phyloP scores from a whole-genome alignment of 2,888 invertebrate genomes.

The Ectropis crepuscularia region DNA sequence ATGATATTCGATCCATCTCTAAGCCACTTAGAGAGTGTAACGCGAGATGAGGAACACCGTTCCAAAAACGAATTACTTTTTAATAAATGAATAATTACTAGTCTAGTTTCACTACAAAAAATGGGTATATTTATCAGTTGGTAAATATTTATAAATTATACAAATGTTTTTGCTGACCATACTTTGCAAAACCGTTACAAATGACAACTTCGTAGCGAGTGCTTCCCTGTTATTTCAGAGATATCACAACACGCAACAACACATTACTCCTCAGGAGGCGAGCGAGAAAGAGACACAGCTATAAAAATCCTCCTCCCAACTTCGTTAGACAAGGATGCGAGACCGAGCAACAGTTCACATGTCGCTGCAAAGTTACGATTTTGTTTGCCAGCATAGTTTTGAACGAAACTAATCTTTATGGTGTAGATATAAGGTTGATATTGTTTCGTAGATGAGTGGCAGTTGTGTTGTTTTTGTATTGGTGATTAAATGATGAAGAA shows the following conservation, averaged over 20 bases:
- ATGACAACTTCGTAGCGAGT: constrained; percentile 84
- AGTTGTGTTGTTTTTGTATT: constrained; percentile 55
- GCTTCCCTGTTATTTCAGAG: constrained; percentile 85
- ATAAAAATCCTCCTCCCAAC: constrained; percentile 67
- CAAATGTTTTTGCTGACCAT: constrained; percentile 59
- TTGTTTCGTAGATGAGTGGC: constrained; percentile 33
- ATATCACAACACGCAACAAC: constrained; percentile 86
- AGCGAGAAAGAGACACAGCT: constrained; percentile 68
- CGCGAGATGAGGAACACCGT: no score
- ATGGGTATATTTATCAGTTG: no score
- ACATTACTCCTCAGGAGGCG: constrained; percentile 81
- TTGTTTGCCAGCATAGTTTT: constrained; percentile 39
- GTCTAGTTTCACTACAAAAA: no score
- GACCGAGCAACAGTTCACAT: constrained; percentile 76
- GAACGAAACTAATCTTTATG: constrained; percentile 45
- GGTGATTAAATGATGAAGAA: constrained; percentile 66
- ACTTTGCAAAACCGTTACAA: constrained; percentile 80
- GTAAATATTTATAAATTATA: not conserved
- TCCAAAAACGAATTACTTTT: no score
- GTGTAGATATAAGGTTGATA: constrained; percentile 39
- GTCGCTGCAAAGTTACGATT: constrained; percentile 53
- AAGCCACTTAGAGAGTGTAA: no score
- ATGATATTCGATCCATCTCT: no score
- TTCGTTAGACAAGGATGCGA: constrained; percentile 64
- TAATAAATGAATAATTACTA: no score